Conservation (phyloP, 2,797 vertebrate species). For the Anguilla obscura region DNA sequence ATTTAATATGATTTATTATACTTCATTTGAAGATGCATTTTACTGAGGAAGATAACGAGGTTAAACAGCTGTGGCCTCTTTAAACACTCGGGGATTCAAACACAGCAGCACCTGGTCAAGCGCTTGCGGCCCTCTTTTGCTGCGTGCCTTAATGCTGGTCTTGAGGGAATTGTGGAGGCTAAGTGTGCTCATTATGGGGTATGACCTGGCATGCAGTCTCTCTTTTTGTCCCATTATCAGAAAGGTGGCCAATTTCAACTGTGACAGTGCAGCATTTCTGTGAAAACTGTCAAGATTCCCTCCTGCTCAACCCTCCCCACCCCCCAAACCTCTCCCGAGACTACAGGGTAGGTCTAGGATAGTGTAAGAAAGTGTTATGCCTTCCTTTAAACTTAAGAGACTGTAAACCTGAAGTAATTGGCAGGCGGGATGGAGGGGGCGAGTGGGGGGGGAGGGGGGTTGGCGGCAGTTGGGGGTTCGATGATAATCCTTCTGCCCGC, state of each 20-base stretch:
- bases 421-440: not conserved
- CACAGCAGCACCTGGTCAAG: not conserved
- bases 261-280: not conserved
- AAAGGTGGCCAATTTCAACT: constrained; percentile 5
- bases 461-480: not conserved
- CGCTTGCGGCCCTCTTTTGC: not conserved
- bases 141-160: not conserved
- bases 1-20: not conserved
- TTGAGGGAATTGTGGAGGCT: not conserved
- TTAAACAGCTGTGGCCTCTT: not conserved
- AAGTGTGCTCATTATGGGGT: not conserved
- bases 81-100: not conserved
- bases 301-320: not conserved
- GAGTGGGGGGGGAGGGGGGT: not conserved
- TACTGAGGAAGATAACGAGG: not conserved
- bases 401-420: constrained; percentile 12
- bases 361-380: not conserved
- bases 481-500: not conserved
- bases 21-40: not conserved
- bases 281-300: not conserved
- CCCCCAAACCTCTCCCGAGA: not conserved
- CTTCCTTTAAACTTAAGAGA: not conserved
- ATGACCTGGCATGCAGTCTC: not conserved
- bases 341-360: not conserved
- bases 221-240: constrained; percentile 17